These are phyloP conservation scores for Arvicanthis niloticus DNA, from an alignment of 2,113 vertebrate genomes.

Conservation along the genomic window DNA sequence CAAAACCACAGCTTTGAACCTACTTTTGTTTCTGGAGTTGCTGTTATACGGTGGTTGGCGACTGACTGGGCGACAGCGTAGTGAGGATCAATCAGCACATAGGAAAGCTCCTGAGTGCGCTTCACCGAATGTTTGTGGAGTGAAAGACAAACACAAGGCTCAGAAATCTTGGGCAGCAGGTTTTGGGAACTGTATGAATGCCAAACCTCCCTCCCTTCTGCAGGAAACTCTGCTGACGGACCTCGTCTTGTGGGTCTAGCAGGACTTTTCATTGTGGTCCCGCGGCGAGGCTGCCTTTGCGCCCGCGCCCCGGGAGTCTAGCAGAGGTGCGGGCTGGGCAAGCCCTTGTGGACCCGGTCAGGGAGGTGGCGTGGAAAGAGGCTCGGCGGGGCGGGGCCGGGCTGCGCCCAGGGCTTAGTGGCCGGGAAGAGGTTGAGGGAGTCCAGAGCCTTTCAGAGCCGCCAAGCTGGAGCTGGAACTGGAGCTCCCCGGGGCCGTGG, in stretches of 20 bases:
- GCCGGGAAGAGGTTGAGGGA: neutral
- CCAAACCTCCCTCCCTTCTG: no score
- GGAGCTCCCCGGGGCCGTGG: slow-evolving; percentile 54
- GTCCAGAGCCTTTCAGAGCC: slow-evolving; percentile 58
- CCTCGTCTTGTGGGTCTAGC: neutral
- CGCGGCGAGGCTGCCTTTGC: neutral
- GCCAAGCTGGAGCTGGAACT: slow-evolving; percentile 77
- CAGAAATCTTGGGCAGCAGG: neutral
- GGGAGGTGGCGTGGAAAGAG: neutral
- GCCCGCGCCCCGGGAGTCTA: neutral
- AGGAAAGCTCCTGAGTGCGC: neutral
- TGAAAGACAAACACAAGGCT: neutral
- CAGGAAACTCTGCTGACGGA: rapidly evolving
- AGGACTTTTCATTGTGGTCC: no score
- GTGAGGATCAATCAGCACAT: no score
- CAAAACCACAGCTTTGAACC: neutral
- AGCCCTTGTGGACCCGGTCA: rapidly evolving
- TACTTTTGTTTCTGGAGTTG: neutral
- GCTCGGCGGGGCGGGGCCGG: neutral
- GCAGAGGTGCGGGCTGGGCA: neutral
- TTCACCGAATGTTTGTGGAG: neutral
- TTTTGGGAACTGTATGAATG: neutral
- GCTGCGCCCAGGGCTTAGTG: neutral
- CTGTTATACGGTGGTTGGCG: neutral
- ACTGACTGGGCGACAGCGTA: no score